These are phyloP conservation scores for Empis livida DNA, from an alignment of 2,888 invertebrate genomes.

Conservation along the genomic window DNA sequence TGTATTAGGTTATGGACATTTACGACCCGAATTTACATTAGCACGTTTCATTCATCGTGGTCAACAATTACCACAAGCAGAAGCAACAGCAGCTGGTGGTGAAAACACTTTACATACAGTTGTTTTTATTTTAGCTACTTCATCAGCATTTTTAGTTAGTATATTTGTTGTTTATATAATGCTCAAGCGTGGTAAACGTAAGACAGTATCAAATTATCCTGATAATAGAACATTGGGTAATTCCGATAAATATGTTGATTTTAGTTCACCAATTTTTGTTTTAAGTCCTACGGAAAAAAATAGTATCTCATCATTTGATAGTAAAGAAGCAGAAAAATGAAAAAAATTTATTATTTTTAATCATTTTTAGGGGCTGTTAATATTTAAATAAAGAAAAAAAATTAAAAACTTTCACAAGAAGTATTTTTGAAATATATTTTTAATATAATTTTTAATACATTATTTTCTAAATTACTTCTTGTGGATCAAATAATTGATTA, in stretches of 20 bases:
- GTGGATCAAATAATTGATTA: background rate
- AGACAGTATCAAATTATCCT: conserved; percentile 12
- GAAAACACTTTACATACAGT: conserved; percentile 54
- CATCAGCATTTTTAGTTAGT: conserved; percentile 67
- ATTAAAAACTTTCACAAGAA: background rate
- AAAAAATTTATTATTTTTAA: background rate
- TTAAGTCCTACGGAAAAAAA: conserved; percentile 22
- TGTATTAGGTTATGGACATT: conserved; percentile 26
- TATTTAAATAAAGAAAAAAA: background rate
- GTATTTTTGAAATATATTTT: background rate
- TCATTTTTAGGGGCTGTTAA: background rate
- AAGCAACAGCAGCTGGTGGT: conserved; percentile 28
- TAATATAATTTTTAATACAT: background rate
- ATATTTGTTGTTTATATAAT: conserved; percentile 61
- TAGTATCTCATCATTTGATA: background rate
- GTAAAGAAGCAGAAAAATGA: background rate
- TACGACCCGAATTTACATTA: conserved; percentile 48
- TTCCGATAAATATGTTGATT: conserved; percentile 28
- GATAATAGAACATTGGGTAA: conserved; percentile 11
- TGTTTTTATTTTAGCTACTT: conserved; percentile 61
- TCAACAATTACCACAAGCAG: conserved; percentile 18
- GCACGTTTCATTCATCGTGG: conserved; percentile 47
- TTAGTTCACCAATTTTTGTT: conserved; percentile 34
- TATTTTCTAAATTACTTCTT: background rate
- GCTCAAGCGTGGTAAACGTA: conserved; percentile 50